Conservation (phyloP, 1,140 invertebrate species). For the Dendrolimus punctatus region DNA sequence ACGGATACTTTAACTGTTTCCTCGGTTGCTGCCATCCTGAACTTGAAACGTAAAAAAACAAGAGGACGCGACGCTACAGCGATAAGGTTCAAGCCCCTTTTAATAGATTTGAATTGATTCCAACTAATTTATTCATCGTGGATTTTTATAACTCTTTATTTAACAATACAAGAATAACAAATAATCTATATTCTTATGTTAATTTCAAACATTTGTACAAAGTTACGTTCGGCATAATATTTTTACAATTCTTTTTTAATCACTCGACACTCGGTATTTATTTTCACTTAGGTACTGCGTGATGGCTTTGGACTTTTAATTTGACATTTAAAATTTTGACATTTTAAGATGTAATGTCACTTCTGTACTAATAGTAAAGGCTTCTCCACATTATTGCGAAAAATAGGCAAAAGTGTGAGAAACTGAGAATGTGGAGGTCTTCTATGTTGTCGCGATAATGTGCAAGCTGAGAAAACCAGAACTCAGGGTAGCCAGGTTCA, state of each 20-base stretch:
- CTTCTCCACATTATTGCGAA: too few relatives aligned
- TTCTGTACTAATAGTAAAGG: not conserved
- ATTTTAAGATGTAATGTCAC: not conserved
- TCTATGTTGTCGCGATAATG: too few relatives aligned
- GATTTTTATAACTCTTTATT: constrained; percentile 11
- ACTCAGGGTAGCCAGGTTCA: too few relatives aligned
- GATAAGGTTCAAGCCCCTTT: constrained; percentile 34
- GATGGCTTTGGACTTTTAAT: not conserved
- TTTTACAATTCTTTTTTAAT: constrained; percentile 7
- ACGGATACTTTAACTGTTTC: constrained; percentile 55
- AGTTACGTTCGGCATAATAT: constrained; percentile 12
- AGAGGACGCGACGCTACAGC: constrained; percentile 52
- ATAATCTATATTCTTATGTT: constrained; percentile 12
- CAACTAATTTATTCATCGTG: constrained; percentile 32
- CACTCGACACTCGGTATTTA: constrained; percentile 5
- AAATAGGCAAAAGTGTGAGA: too few relatives aligned
- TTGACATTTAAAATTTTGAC: constrained; percentile 5
- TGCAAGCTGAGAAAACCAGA: too few relatives aligned
- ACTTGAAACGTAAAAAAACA: constrained; percentile 49
- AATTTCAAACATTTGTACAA: constrained; percentile 15
- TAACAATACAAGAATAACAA: not conserved
- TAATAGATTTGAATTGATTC: constrained; percentile 21
- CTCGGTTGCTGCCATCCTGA: constrained; percentile 50
- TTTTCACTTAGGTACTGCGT: constrained; percentile 11
- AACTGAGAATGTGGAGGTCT: too few relatives aligned